Evolutionary conservation across 2,113 vertebrate species (phyloP).

Genomic region (Nycticorax nycticorax): DNA sequence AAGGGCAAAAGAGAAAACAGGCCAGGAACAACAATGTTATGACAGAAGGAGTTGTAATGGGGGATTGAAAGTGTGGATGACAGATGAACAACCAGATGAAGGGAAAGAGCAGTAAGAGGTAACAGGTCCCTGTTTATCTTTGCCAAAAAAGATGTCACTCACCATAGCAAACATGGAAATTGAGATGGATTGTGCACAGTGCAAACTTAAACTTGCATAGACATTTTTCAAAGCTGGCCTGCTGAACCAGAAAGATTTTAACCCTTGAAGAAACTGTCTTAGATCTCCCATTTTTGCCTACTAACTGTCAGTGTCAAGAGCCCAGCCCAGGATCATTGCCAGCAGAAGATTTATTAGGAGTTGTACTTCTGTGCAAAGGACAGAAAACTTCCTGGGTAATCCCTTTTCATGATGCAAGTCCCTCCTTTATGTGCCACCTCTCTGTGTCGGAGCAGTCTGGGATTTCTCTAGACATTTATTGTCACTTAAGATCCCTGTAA

Average conservation of each 20-base stretch:
- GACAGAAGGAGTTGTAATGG: background rate
- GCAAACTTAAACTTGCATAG: background rate
- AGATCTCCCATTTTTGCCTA: background rate
- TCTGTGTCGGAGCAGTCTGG: background rate
- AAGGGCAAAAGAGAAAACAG: background rate
- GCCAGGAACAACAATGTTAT: fast-evolving
- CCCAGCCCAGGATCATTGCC: no score
- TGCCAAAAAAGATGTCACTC: background rate
- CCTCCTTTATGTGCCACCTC: background rate
- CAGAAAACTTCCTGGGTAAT: background rate
- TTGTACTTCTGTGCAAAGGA: background rate
- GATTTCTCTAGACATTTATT: background rate
- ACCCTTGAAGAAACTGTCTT: background rate
- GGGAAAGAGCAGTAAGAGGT: background rate
- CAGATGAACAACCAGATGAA: background rate
- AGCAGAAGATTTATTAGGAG: background rate
- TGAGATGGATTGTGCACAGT: background rate
- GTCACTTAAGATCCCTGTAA: background rate
- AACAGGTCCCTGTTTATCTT: background rate
- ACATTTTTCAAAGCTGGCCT: background rate
- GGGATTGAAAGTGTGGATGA: background rate
- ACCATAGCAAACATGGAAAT: background rate
- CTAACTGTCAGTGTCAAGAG: background rate
- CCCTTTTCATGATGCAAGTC: background rate
- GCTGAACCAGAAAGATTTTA: background rate